phyloP scores from a whole-genome alignment of 1,140 invertebrate species.

The Agrypnia vestita region DNA sequence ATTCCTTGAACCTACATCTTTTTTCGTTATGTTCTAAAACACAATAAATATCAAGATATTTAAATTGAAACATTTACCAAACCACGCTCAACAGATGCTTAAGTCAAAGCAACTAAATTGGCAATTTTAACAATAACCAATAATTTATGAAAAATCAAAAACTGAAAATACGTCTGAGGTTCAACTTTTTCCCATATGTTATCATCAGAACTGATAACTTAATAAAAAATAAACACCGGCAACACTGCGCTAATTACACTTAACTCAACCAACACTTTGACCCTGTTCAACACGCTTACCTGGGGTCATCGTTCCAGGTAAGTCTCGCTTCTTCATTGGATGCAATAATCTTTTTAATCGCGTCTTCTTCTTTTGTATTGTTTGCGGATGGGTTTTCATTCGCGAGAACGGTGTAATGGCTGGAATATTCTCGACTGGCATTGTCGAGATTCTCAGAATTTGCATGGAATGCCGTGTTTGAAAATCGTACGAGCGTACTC shows the following conservation, averaged over 20 bases:
- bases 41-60: no score
- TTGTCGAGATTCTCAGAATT: constrained; percentile 4
- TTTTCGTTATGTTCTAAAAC: no score
- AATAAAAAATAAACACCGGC: no score
- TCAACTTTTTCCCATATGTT: no score
- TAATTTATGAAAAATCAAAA: no score
- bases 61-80: no score
- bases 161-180: no score
- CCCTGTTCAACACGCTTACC: not conserved
- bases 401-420: not conserved
- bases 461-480: not conserved
- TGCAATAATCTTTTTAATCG: not conserved
- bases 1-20: no score
- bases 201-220: no score
- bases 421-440: not conserved
- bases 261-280: not conserved
- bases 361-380: not conserved
- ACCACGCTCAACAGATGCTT: no score
- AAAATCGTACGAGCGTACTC: not conserved
- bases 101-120: no score
- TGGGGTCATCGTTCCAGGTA: not conserved
- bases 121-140: no score
- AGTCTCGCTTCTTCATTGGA: not conserved
- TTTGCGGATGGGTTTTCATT: constrained; percentile 6
- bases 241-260: not conserved